A percentile compares a stretch with the other conserved stretches of the same genome.
Conservation (phyloP, 2,888 invertebrate genomes). For the Leptogaster cylindrica region DNA sequence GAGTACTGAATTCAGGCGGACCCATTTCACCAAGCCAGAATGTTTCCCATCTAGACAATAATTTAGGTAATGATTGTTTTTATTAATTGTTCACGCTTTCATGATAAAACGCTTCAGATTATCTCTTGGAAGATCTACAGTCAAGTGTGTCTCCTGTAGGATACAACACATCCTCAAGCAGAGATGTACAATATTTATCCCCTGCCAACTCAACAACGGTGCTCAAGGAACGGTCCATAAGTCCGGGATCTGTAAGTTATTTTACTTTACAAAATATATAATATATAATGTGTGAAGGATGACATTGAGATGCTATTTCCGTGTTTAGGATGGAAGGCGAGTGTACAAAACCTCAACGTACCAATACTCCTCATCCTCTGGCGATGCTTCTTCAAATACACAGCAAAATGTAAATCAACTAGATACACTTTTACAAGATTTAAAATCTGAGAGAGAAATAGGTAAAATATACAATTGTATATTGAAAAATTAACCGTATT, state of each 20-base stretch:
- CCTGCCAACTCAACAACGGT: constrained; percentile 49
- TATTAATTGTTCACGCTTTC: background rate
- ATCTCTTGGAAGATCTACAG: constrained; percentile 50
- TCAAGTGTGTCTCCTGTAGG: constrained; percentile 47
- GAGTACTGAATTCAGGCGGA: constrained; percentile 48
- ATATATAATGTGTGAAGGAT: too few relatives aligned
- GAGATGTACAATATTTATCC: constrained; percentile 49
- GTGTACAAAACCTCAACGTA: constrained; percentile 60
- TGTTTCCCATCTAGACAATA: constrained; percentile 48
- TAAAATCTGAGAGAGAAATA: constrained; percentile 64
- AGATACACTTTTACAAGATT: constrained; percentile 76
- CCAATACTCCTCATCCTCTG: constrained; percentile 56
- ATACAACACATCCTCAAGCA: background rate
- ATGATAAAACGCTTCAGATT: constrained; percentile 44
- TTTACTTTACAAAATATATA: background rate
- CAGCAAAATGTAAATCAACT: constrained; percentile 75
- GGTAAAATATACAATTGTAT: constrained; percentile 50
- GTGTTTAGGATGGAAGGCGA: constrained; percentile 56
- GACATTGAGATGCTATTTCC: too few relatives aligned
- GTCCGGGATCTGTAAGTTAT: constrained; percentile 42
- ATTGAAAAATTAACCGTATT: too few relatives aligned
- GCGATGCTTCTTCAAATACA: constrained; percentile 50
- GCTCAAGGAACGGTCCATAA: constrained; percentile 48
- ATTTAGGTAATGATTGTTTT: constrained; percentile 43
- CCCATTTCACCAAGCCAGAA: constrained; percentile 46